Evolutionary conservation across 2,888 invertebrate species (phyloP).

Genomic region (Caenorhabditis sulstoni): DNA sequence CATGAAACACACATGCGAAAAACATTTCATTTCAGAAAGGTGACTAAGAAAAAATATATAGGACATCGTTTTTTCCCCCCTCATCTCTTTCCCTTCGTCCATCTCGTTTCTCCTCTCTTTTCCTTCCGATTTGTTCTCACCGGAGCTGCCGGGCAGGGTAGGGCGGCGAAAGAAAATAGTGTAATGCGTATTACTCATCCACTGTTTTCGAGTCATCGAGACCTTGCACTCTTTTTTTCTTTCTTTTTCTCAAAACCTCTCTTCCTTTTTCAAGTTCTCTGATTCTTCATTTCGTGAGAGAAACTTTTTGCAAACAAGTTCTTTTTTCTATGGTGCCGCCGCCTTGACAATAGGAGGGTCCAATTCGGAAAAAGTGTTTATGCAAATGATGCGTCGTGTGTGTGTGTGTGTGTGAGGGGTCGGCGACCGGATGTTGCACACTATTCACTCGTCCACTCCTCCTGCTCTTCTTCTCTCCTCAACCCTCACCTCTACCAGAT

Average conservation of each 20-base stretch:
- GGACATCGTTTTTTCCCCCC: no score
- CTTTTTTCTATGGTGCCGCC: not conserved
- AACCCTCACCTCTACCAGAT: slow-evolving; percentile 24
- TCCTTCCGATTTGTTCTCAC: slow-evolving; percentile 12
- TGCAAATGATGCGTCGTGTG: slow-evolving; percentile 58
- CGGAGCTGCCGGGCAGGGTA: slow-evolving; percentile 6
- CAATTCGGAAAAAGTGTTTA: slow-evolving; percentile 40
- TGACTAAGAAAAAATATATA: no score
- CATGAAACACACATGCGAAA: no score
- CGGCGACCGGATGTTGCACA: slow-evolving; percentile 53
- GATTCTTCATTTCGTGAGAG: slow-evolving; percentile 3
- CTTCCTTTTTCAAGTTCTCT: not conserved
- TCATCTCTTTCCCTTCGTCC: not conserved
- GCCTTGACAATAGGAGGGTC: slow-evolving; percentile 1
- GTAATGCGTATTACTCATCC: slow-evolving; percentile 54
- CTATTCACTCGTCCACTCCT: not conserved
- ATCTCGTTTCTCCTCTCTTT: slow-evolving; percentile 11
- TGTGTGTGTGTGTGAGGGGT: slow-evolving; percentile 49
- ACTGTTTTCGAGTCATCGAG: slow-evolving; percentile 47
- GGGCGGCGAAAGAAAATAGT: slow-evolving; percentile 8
- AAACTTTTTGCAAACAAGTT: slow-evolving; percentile 3
- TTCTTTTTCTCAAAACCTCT: not conserved
- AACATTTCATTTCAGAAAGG: no score
- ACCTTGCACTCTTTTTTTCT: not conserved
- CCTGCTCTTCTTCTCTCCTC: no score